A percentile compares a stretch with the other conserved stretches of the same genome.
phyloP scores from a whole-genome alignment of 2,797 vertebrate genomes.

The Setipinna tenuifilis region DNA sequence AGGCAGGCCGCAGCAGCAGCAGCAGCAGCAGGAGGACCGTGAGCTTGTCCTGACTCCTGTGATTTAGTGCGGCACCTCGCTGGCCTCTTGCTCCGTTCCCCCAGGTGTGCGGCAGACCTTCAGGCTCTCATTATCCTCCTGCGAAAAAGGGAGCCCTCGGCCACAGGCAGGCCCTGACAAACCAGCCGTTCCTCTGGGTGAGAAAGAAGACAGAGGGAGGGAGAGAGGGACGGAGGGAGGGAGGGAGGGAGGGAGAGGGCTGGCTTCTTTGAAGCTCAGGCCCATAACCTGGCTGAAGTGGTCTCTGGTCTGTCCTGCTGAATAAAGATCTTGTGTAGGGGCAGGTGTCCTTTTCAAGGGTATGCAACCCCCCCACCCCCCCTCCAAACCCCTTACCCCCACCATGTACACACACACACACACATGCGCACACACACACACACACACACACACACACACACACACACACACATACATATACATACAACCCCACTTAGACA shows the following conservation, averaged over 20 bases:
- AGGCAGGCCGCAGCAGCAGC: no score
- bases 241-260: neutral
- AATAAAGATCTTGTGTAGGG: conserved; percentile 70
- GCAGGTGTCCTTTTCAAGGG: conserved; percentile 66
- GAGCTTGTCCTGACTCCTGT: neutral
- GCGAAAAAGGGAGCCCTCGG: neutral
- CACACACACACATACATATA: conserved; percentile 8
- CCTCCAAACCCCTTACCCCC: neutral
- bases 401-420: no score
- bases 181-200: neutral
- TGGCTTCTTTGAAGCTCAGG: neutral
- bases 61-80: neutral
- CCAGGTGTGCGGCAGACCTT: conserved; percentile 16
- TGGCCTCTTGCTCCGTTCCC: neutral
- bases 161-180: neutral
- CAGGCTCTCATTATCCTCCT: conserved; percentile 14
- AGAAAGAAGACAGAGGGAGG: neutral
- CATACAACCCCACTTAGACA: conserved; percentile 47
- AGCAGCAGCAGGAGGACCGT: neutral
- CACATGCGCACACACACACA: neutral
- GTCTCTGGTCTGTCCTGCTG: conserved; percentile 59
- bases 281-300: neutral
- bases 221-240: neutral
- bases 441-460: neutral
- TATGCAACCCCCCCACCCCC: conserved; percentile 27